Conservation (phyloP, 30 jellyfish, hydroid and myxozoan genomes). For the Catostylus mosaicus region DNA sequence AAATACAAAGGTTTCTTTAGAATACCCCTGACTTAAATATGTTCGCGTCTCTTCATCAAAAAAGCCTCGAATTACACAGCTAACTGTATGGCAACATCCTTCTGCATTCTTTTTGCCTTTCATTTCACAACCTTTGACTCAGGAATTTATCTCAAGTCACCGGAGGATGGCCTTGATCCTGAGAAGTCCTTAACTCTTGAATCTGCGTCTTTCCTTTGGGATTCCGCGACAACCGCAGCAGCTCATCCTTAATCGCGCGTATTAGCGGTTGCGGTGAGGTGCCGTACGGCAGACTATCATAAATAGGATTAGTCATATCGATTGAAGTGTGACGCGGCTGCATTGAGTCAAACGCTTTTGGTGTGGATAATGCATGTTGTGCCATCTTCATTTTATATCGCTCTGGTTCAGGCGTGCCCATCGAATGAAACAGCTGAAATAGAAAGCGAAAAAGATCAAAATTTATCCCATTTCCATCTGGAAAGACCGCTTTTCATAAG, state of each 20-base stretch:
- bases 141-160: constrained; percentile 5
- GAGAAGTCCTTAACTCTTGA: constrained; percentile 50
- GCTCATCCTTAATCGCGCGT: constrained; percentile 94
- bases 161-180: background rate
- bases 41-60: too few species aligned
- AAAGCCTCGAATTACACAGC: too few species aligned
- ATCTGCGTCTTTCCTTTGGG: constrained; percentile 73
- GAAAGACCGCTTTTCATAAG: too few species aligned
- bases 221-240: constrained; percentile 72
- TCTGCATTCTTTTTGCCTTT: background rate
- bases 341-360: background rate
- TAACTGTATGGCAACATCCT: too few species aligned
- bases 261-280: constrained; percentile 89
- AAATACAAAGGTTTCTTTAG: too few species aligned
- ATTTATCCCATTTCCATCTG: too few species aligned
- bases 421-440: constrained; percentile 51
- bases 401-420: constrained; percentile 48
- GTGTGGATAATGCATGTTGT: constrained; percentile 23
- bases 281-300: constrained; percentile 28
- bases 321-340: constrained; percentile 74
- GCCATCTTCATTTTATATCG: constrained; percentile 18
- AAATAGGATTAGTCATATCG: constrained; percentile 67
- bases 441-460: background rate
- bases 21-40: too few species aligned
- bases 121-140: background rate